Percentiles rank a stretch among this genome's conserved stretches.
phyloP scores from a whole-genome alignment of 2,797 vertebrate species.

The Harpagifer antarcticus region DNA sequence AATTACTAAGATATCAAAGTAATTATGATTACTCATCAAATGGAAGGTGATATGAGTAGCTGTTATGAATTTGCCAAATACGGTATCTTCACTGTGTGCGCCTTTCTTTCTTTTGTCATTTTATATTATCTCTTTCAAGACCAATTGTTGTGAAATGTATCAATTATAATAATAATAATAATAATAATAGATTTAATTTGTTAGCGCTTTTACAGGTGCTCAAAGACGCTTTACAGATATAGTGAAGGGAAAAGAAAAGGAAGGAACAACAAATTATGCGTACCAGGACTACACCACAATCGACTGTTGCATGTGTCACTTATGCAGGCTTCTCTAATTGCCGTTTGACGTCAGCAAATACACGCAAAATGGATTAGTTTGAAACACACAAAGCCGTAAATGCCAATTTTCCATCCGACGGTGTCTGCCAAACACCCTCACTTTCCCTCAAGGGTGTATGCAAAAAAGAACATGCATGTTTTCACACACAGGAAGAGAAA shows the following conservation, averaged over 20 bases:
- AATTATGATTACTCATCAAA: constrained; percentile 6
- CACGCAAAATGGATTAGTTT: constrained; percentile 57
- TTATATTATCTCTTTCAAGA: constrained; percentile 11
- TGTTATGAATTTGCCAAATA: background rate
- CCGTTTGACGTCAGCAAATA: constrained; percentile 62
- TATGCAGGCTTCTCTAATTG: constrained; percentile 51
- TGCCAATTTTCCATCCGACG: constrained; percentile 41
- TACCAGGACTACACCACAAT: constrained; percentile 25
- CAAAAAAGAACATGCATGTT: constrained; percentile 64
- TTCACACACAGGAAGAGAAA: constrained; percentile 66
- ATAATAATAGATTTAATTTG: no score
- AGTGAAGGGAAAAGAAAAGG: no score
- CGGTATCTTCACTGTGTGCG: background rate
- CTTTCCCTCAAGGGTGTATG: constrained; percentile 27
- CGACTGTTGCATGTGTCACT: constrained; percentile 26
- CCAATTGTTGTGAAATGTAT: constrained; percentile 23
- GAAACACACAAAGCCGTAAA: constrained; percentile 56
- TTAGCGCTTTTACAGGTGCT: no score
- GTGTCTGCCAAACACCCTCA: constrained; percentile 55
- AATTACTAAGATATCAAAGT: constrained; percentile 13
- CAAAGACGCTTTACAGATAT: no score
- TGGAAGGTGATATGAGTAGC: background rate
- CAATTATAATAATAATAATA: no score
- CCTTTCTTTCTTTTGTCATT: background rate
- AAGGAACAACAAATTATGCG: no score